Base-by-base conservation (phyloP, 2,797 vertebrate genomes). In the Thripadectes ignobilis region DNA sequence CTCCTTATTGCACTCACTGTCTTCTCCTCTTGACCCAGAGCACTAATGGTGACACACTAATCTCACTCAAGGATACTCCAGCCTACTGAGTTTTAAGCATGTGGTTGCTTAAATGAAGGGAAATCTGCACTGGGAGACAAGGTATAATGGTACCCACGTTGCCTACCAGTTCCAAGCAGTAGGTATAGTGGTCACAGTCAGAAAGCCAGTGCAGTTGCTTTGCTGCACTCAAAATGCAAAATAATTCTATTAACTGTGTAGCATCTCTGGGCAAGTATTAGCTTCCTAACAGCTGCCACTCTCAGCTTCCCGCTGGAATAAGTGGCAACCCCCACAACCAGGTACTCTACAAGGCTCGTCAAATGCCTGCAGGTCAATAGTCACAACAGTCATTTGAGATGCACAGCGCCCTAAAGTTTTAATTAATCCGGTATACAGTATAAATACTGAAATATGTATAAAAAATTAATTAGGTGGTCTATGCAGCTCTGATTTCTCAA, bases 381-480 rank as follows among this genome's bases (percentile, higher is more conserved):
- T 94, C 95, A 95, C 92, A 96, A 94, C 89, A 94, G 90, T 95
- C 94, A 96, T 97, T 96, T 97, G 79, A 97, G 96, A 96, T 94
- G 90, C 93, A 95, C 68, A 88, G 91, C 29, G 45, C 90, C 94
- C 96, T 95, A 95, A 97, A 96, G 95, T 97, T 97, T 97, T 97
- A 96, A 97, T 97, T 97, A 97, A 96, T 96, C 88, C 10, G 2
- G 74, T 91, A 97, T 96, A 95, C 82, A 92, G 89, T 85, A 93
- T 93, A 96, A 96, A 97, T 95, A 96, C 95, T 80, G 94, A 96
- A 97, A 96, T 96, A 96, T 63, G 92, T 96, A 97, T 97, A 96
- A 97, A 96, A 97, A 97, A 96, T 97, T 96, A 96, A 96, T 97
- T 97, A 97, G 94, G 93, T 96, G 95, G 95, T 96, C 95, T 97